These are phyloP conservation scores for Scatophagus argus DNA, from an alignment of 2,113 vertebrate species.

Conservation along the genomic window DNA sequence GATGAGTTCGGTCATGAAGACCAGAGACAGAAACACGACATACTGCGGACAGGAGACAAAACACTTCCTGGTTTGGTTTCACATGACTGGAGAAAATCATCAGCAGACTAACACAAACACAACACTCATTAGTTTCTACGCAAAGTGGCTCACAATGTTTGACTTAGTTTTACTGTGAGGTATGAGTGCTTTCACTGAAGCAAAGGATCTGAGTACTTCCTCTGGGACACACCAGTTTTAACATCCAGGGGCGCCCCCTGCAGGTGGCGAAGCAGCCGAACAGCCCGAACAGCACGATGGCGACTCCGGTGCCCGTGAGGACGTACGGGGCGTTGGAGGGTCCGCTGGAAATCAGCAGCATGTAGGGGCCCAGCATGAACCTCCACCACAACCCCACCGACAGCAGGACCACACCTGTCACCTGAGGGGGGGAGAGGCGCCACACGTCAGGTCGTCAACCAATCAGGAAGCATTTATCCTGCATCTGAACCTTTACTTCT, in stretches of 20 bases:
- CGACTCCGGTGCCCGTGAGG: conserved; percentile 89
- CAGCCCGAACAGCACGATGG: conserved; percentile 92
- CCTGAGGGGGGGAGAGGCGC: conserved; percentile 75
- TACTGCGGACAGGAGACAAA: conserved; percentile 90
- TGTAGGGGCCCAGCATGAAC: conserved; percentile 92
- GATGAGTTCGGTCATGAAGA: conserved; percentile 97
- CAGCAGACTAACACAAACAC: too few relatives aligned
- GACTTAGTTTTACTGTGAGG: too few relatives aligned
- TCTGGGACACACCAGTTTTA: conserved; percentile 88
- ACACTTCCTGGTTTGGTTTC: too few relatives aligned
- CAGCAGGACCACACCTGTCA: conserved; percentile 93
- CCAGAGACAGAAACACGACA: conserved; percentile 93
- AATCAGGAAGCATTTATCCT: not conserved
- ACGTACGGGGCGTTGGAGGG: conserved; percentile 92
- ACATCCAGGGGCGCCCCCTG: conserved; percentile 94
- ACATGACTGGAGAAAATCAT: too few relatives aligned
- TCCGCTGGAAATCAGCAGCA: conserved; percentile 87
- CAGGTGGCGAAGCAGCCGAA: conserved; percentile 96
- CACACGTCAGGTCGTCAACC: not conserved
- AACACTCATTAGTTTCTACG: too few relatives aligned
- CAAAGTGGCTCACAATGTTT: too few relatives aligned
- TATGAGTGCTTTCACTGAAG: too few relatives aligned
- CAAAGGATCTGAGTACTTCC: not conserved
- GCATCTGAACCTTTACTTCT: not conserved
- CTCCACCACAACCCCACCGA: conserved; percentile 93